phyloP scores from a whole-genome alignment of 2,113 vertebrate species.

The Pachypanchax playfairii region DNA sequence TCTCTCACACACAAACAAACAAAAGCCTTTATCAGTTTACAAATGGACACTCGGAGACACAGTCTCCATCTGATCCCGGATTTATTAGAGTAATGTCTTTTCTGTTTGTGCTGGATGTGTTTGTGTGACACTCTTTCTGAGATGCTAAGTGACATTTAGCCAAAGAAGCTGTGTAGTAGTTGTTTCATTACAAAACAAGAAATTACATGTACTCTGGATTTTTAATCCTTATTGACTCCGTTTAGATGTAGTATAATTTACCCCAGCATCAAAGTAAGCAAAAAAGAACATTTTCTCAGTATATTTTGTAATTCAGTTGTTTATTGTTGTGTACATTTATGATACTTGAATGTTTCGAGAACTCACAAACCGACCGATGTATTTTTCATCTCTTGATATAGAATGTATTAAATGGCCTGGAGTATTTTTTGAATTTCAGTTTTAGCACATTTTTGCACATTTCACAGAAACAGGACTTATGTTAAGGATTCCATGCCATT shows the following conservation, averaged over 20 bases:
- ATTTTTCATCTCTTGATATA: no score
- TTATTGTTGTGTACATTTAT: background rate
- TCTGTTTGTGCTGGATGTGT: background rate
- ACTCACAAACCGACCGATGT: background rate
- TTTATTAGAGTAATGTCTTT: slow-evolving; percentile 3
- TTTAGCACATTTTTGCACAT: background rate
- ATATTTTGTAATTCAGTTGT: no score
- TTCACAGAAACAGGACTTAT: no score
- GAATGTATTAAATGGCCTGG: background rate
- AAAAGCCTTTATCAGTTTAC: background rate
- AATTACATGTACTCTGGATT: background rate
- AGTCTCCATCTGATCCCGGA: slow-evolving; percentile 2
- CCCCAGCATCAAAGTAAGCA: no score
- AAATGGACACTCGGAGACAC: slow-evolving; percentile 11
- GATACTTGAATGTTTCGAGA: background rate
- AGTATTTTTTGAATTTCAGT: background rate
- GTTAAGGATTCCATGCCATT: background rate
- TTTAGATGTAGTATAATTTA: background rate
- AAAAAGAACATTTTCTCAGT: no score
- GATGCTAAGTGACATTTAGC: slow-evolving; percentile 24
- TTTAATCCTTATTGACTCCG: background rate
- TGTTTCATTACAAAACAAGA: background rate
- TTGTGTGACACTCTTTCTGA: slow-evolving; percentile 2
- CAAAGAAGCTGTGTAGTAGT: background rate
- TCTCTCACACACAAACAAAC: background rate